Evolutionary conservation across 2,888 invertebrate genomes (phyloP).

Genomic region (Craniophora ligustri): DNA sequence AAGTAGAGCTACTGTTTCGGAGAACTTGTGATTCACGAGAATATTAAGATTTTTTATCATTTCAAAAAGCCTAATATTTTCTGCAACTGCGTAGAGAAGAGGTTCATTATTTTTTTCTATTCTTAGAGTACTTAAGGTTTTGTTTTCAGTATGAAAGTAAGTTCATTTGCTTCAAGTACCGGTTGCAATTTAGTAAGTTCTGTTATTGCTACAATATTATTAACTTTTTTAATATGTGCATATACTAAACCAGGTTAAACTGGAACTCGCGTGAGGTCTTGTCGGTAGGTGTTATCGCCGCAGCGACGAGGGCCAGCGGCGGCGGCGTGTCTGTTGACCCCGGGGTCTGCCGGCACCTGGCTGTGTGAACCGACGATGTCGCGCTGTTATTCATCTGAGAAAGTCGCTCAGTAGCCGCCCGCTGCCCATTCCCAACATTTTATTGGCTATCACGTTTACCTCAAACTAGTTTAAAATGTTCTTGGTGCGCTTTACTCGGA

Average conservation of each 20-base stretch:
- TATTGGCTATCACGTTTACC: constrained; percentile 83
- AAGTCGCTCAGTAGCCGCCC: constrained; percentile 79
- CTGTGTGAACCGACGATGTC: constrained; percentile 70
- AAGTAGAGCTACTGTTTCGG: constrained; percentile 68
- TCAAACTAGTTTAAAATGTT: constrained; percentile 84
- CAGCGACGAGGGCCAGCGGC: constrained; percentile 13
- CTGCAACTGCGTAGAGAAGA: constrained; percentile 53
- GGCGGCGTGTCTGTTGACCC: constrained; percentile 66
- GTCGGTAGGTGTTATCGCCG: constrained; percentile 10
- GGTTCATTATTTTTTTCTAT: constrained; percentile 34
- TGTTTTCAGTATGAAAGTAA: not conserved
- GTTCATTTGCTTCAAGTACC: constrained; percentile 8
- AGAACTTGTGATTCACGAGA: constrained; percentile 64
- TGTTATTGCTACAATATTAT: not conserved
- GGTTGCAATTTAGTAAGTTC: constrained; percentile 3
- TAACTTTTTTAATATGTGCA: constrained; percentile 8
- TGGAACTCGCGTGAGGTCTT: constrained; percentile 15
- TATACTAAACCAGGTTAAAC: constrained; percentile 7
- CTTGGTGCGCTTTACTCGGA: constrained; percentile 79
- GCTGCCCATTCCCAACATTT: constrained; percentile 80
- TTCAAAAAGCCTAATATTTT: constrained; percentile 57
- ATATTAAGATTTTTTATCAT: constrained; percentile 67
- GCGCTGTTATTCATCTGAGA: constrained; percentile 77
- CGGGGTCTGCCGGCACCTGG: constrained; percentile 61
- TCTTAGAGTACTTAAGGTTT: constrained; percentile 11